Conservation (phyloP, 1,140 invertebrate genomes). For the Eulimnadia texana region DNA sequence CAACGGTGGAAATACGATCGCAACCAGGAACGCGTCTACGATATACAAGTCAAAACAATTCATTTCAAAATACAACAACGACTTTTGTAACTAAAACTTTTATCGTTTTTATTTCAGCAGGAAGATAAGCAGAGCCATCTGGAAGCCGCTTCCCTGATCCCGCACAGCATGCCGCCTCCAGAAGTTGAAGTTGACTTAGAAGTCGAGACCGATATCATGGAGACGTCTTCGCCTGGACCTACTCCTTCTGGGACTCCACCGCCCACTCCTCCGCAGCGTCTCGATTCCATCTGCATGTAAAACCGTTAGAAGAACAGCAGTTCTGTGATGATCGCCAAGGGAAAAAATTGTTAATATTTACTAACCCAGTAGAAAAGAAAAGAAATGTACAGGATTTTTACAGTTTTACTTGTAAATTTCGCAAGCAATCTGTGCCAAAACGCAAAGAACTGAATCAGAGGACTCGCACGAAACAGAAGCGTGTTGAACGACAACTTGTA, state of each 20-base stretch:
- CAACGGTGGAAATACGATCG: constrained; percentile 54
- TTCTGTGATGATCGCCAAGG: too few relatives aligned
- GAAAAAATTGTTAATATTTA: too few relatives aligned
- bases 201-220: constrained; percentile 5
- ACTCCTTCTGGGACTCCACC: neutral
- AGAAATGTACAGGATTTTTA: too few relatives aligned
- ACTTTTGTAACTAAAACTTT: too few relatives aligned
- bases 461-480: too few relatives aligned
- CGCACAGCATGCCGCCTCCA: constrained; percentile 5
- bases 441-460: too few relatives aligned
- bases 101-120: too few relatives aligned
- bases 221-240: neutral
- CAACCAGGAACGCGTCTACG: constrained; percentile 23
- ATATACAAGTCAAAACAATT: constrained; percentile 6
- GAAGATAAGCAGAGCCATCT: constrained; percentile 14
- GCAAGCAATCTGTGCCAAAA: too few relatives aligned
- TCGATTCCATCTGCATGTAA: constrained; percentile 5
- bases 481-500: too few relatives aligned
- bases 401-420: too few relatives aligned
- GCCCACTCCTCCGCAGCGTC: constrained; percentile 1
- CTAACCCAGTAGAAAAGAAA: too few relatives aligned
- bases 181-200: constrained; percentile 5
- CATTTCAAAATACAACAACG: neutral
- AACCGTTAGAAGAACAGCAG: too few relatives aligned
- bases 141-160: constrained; percentile 15